Evolutionary conservation across 1,140 invertebrate species (phyloP), one percentile per base, ranked within the genome.

Genomic region (Aethina tumida): DNA sequence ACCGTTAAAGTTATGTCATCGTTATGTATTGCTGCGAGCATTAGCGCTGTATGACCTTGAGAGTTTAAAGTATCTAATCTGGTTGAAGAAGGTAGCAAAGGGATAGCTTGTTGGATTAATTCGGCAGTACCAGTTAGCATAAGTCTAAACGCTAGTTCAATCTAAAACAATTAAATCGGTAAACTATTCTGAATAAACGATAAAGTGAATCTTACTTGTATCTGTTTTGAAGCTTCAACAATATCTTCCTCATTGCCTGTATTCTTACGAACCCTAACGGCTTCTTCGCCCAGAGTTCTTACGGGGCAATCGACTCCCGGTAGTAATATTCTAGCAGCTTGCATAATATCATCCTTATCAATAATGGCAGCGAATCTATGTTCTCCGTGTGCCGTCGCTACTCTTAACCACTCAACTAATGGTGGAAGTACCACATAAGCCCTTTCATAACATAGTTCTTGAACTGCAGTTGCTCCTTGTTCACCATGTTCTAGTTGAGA

Each of bases 231-330:
- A 5, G 59, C 59, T 46, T 61, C 59, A 9, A 55, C 27, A 13
- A 55, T 45, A 34, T 61, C 59, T 6, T 61, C 59, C 19, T 59
- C 56, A 17, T 47, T 50, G 13, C 59, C 59, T 10, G 49, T 61
- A 26, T 53, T 49, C 20, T 54, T 47, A 27, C 49, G 49, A 21
- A 59, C 47, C 26, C 58, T 60, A 27, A 69, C 46, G 28, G 67
- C 66, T 43, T 70, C 68, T 13, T 69, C 65, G 12, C 65, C 68
- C 32, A 87, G 69, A 5, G 79, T 71, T 39, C 87, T 62, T 1
- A 86, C 75, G 7, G 88, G 86, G 62, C 86, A 92, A 59, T 92
- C 88, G 0, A 90, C 84, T 16, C 87, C 85, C 1, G 89, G 88
- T 18, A 93, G 64, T 7, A 93, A 66, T 10, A 93, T 58, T 20